Base-by-base conservation (phyloP, 2,113 vertebrate species). In the Gambusia affinis region DNA sequence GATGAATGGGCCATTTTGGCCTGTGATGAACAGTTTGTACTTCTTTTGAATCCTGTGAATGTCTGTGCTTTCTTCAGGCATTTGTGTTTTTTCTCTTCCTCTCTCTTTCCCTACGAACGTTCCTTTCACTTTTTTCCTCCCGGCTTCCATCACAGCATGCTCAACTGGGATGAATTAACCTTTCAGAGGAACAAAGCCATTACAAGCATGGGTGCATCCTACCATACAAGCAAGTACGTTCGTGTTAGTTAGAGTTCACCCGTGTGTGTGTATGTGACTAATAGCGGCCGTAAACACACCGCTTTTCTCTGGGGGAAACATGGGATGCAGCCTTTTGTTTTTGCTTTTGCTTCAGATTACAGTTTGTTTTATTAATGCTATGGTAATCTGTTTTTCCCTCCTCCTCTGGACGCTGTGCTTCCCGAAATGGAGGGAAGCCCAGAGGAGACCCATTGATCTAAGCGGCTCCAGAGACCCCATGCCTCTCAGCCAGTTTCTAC, bases 341-440 rank as follows among this genome's bases (percentile, higher is more conserved):
- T 88, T 69, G 82, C 81, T 83, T 85, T 86, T 89, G 90, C 90
- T 90, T 89, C 86, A 86, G 88, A 92, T 92, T 92, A 89, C 79
- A 80, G 79, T 89, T 88, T 91, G 87, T 88, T 92, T 92, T 92
- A 90, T 91, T 91, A 92, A 92, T 92, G 88, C 72, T 85, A 91
- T 89, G 90, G 78, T 92, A 92, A 92, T 92, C 85, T 68, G 71
- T 64, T 81, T 83, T 76, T 67, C 67, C 81, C 86, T 82, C 85
- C 86, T 75, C 60, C 78, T 85, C 68, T 73, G 79, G 82, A 73
- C 71, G 57, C 62, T 2, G 22, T 76, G 54, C 81, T 78, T 86
- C 80, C 64, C 42, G 5, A 74, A 86, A 88, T 69, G 77, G 65
- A 77, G 78, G 66, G 73, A 81, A 60, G 80, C 89, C 90, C 86